A percentile compares a stretch with the other conserved stretches of the same genome.
Evolutionary conservation across 2,113 vertebrate species (phyloP).

Genomic region (Recurvirostra avosetta): DNA sequence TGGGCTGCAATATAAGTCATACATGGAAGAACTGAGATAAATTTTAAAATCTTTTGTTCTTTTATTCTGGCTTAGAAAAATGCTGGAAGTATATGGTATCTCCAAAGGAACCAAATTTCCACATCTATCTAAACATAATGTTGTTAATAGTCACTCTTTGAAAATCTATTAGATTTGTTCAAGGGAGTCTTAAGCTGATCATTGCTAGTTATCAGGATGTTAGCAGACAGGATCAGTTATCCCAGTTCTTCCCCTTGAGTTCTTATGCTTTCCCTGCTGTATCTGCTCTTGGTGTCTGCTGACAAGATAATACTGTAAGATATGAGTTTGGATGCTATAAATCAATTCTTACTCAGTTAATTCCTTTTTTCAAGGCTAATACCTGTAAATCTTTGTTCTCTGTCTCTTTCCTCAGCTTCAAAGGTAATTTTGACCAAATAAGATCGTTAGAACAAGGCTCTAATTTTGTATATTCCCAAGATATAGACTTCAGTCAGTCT

Average conservation of each 20-base stretch:
- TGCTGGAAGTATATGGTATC: not conserved
- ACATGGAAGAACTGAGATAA: not conserved
- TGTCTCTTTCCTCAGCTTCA: not conserved
- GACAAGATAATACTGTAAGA: not conserved
- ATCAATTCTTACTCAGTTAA: not conserved
- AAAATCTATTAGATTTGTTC: not conserved
- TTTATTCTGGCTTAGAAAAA: not conserved
- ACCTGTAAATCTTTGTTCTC: not conserved
- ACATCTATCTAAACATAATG: not conserved
- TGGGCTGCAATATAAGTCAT: not conserved
- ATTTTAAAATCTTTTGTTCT: not conserved
- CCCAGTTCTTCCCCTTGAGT: not conserved
- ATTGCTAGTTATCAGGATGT: not conserved
- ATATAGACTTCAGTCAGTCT: not conserved
- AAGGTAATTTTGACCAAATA: not conserved
- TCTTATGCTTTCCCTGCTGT: not conserved
- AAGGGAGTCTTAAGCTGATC: not conserved
- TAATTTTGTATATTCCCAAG: not conserved
- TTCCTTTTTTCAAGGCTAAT: not conserved
- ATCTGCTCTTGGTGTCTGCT: not conserved
- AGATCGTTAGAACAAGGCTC: not conserved
- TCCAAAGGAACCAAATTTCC: not conserved
- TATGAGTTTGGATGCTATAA: not conserved
- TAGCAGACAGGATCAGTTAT: not conserved
- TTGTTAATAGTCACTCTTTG: not conserved